Evolutionary conservation across 2,888 invertebrate genomes (phyloP), one percentile per base, ranked within the genome.

Genomic region (Agriopis leucophaearia): DNA sequence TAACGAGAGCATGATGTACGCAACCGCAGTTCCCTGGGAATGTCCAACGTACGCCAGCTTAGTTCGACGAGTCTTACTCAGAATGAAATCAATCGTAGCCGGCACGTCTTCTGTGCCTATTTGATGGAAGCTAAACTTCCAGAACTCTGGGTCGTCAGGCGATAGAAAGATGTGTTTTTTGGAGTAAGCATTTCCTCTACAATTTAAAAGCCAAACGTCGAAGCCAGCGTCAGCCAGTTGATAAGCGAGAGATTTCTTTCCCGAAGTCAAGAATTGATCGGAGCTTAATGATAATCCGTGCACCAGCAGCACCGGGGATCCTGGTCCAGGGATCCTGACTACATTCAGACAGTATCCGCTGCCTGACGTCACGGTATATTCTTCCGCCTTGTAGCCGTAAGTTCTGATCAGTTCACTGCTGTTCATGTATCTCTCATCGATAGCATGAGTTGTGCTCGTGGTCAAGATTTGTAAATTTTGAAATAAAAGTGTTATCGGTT

Each of bases 31-130:
- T 9, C 64, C 64, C 18, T 64, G 57, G 1, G 64, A 64, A 36
- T 64, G 51, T 8, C 64, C 64, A 8, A 64, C 15, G 12, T 51
- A 51, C 12, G 51, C 50, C 35, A 64, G 10, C 9, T 64, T 57
- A 0, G 13, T 12, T 36, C 27, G 10, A 7, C 18, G 15, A 1
- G 64, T 52, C 18, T 45, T 42, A 7, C 15, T 38, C 4, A 44
- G 51, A 12, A 58, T 52, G 27, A 18, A 44, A 44, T 64, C 64
- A 3, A 64, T 94, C 89, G 95, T 95, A 0, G 96, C 95, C 4
- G 97, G 96, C 5, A 97, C 76, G 82, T 97, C 97, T 78, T 94
- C 94, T 44, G 87, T 80, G 0, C 96, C 96, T 85, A 96, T 96
- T 78, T 97, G 95, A 79, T 96, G 95, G 94, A 95, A 96, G 74